A percentile compares a stretch with the other conserved stretches of the same genome.
phyloP scores from a whole-genome alignment of 2,113 vertebrate species.

The Oncorhynchus clarkii region DNA sequence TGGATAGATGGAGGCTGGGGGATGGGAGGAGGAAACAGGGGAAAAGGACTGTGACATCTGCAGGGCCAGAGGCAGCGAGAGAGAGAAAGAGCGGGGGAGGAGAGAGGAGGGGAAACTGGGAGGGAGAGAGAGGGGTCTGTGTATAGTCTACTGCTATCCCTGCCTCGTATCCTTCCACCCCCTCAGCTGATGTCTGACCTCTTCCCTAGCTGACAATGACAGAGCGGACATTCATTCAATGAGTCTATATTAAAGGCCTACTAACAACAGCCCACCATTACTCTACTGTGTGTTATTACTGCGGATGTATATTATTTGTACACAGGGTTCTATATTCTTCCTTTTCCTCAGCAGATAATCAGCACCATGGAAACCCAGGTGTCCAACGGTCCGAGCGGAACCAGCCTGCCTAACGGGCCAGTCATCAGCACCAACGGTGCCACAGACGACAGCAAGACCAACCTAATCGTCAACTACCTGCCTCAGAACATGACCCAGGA shows the following conservation, averaged over 20 bases:
- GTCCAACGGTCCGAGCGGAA: constrained; percentile 89
- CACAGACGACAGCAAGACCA: constrained; percentile 95
- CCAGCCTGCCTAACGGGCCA: constrained; percentile 86
- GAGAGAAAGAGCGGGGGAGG: constrained; percentile 38
- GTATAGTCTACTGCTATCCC: constrained; percentile 50
- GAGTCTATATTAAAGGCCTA: constrained; percentile 14
- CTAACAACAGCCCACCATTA: not conserved
- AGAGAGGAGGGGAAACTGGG: constrained; percentile 33
- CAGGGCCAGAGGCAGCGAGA: constrained; percentile 47
- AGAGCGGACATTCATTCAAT: constrained; percentile 31
- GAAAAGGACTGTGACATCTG: constrained; percentile 70
- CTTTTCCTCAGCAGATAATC: constrained; percentile 92
- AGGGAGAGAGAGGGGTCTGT: constrained; percentile 1
- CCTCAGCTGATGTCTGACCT: constrained; percentile 55
- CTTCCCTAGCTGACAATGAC: constrained; percentile 49
- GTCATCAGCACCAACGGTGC: constrained; percentile 84
- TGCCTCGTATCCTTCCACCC: constrained; percentile 28
- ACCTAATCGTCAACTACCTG: constrained; percentile 97
- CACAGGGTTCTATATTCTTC: constrained; percentile 53
- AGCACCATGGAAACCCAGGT: constrained; percentile 98
- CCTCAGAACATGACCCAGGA: constrained; percentile 98
- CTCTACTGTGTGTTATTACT: not conserved
- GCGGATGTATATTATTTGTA: constrained; percentile 1
- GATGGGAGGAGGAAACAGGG: constrained; percentile 46
- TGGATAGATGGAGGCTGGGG: constrained; percentile 57